Conservation (phyloP, 2,888 invertebrate genomes). For the Pheosia tremula region DNA sequence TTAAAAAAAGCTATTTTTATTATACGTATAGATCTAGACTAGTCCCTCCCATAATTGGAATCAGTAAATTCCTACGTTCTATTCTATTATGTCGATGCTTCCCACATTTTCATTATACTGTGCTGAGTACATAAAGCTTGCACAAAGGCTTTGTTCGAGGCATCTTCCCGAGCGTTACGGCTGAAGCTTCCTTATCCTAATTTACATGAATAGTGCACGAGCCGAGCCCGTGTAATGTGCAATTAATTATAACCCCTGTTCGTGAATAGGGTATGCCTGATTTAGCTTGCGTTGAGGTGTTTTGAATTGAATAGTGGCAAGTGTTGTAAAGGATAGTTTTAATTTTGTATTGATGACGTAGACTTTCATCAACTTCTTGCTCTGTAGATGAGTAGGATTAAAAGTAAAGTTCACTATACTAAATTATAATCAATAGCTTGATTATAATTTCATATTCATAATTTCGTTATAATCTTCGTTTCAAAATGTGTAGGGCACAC, state of each 20-base stretch:
- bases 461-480: too few species aligned
- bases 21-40: too few species aligned
- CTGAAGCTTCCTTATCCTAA: constrained; percentile 58
- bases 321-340: neutral
- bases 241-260: constrained; percentile 44
- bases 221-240: constrained; percentile 43
- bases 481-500: too few species aligned
- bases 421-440: too few species aligned
- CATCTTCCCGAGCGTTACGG: constrained; percentile 48
- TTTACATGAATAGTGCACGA: constrained; percentile 65
- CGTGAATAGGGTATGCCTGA: constrained; percentile 11
- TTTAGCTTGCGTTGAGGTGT: constrained; percentile 1
- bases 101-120: constrained; percentile 62
- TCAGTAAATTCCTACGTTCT: constrained; percentile 9
- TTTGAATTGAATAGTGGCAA: neutral
- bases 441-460: too few species aligned
- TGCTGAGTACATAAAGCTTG: constrained; percentile 55
- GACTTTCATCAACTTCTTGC: too few species aligned
- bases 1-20: too few species aligned
- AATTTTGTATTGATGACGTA: too few species aligned
- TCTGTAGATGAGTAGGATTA: too few species aligned
- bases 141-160: constrained; percentile 62
- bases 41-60: too few species aligned
- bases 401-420: too few species aligned
- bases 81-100: constrained; percentile 44